Conservation (phyloP, 2,888 invertebrate genomes). For the Tuberolachnus salignus region DNA sequence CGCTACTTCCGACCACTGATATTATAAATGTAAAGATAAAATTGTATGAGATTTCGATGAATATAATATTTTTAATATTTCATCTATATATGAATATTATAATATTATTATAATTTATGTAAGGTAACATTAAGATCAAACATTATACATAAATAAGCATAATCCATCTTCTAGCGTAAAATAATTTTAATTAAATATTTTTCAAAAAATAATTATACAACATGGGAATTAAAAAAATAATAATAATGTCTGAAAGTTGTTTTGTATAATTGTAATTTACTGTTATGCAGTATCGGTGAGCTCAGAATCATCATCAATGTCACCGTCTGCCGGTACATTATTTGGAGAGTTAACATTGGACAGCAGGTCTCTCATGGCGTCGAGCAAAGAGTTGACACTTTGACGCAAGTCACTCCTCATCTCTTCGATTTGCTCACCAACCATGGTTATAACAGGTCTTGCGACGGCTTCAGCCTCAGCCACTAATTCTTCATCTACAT, state of each 20-base stretch:
- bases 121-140: neutral
- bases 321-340: slow-evolving; percentile 59
- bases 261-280: neutral
- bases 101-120: neutral
- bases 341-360: slow-evolving; percentile 67
- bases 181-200: slow-evolving; percentile 9
- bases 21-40: neutral
- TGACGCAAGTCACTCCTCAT: slow-evolving; percentile 65
- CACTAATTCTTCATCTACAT: slow-evolving; percentile 61
- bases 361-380: slow-evolving; percentile 75
- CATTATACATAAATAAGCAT: slow-evolving; percentile 30
- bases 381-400: slow-evolving; percentile 72
- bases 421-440: slow-evolving; percentile 43
- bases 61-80: slow-evolving; percentile 24
- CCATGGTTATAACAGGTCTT: slow-evolving; percentile 61
- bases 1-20: too few species aligned
- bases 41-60: slow-evolving; percentile 1
- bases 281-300: slow-evolving; percentile 56
- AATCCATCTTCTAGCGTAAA: slow-evolving; percentile 30
- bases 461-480: slow-evolving; percentile 62
- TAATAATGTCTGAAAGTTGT: neutral
- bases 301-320: slow-evolving; percentile 59
- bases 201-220: slow-evolving; percentile 7
- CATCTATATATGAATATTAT: slow-evolving; percentile 1
- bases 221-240: slow-evolving; percentile 20